phyloP scores from a whole-genome alignment of 2,888 invertebrate genomes.

The Orchestes rusci region DNA sequence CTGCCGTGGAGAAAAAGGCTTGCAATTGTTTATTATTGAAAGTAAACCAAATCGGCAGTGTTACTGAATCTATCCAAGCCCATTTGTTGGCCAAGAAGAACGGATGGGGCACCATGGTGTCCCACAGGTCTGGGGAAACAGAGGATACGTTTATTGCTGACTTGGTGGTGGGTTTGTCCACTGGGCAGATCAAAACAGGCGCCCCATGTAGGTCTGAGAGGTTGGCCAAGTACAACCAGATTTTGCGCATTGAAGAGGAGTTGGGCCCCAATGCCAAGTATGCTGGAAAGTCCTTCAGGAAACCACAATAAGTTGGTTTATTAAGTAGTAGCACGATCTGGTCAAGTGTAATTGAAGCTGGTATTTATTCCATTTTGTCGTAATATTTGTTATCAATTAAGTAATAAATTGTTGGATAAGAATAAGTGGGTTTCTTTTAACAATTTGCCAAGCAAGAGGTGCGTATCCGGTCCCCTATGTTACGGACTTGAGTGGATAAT shows the following conservation, averaged over 20 bases:
- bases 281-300: slow-evolving; percentile 92
- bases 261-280: slow-evolving; percentile 85
- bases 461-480: no score
- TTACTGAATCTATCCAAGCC: slow-evolving; percentile 95
- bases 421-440: no score
- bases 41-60: slow-evolving; percentile 96
- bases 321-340: no score
- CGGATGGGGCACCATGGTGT: slow-evolving; percentile 99
- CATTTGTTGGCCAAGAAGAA: slow-evolving; percentile 79
- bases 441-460: no score
- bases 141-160: slow-evolving; percentile 99
- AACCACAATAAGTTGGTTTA: slow-evolving; percentile 10
- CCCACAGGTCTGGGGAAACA: slow-evolving; percentile 94
- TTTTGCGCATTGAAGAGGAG: slow-evolving; percentile 97
- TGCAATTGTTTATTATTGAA: slow-evolving; percentile 96
- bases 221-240: slow-evolving; percentile 97
- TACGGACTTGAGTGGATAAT: no score
- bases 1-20: slow-evolving; percentile 92
- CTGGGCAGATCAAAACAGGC: slow-evolving; percentile 99
- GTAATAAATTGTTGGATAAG: no score
- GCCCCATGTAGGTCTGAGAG: slow-evolving; percentile 99
- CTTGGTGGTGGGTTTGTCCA: slow-evolving; percentile 94
- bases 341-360: no score
- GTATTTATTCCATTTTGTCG: no score
- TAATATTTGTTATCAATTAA: no score